Percentiles rank a stretch among this genome's conserved stretches.
phyloP scores from a whole-genome alignment of 92 coral and sea anemone species.

The Pocillopora meandrina region DNA sequence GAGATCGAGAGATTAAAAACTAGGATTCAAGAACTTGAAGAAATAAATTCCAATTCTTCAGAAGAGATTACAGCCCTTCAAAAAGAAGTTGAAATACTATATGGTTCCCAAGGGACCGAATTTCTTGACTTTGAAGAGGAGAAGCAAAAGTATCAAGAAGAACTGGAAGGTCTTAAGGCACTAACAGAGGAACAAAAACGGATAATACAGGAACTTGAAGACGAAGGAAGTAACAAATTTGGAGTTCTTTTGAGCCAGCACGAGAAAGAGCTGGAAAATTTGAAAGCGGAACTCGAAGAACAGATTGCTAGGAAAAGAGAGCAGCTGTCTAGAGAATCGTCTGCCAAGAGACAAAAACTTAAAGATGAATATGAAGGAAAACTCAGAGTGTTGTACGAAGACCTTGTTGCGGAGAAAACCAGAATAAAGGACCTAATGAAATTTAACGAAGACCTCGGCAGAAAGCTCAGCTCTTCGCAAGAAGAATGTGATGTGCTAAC shows the following conservation, averaged over 20 bases:
- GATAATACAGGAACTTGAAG: slow-evolving; percentile 71
- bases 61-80: slow-evolving; percentile 76
- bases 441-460: slow-evolving; percentile 66
- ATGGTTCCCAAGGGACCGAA: slow-evolving; percentile 10
- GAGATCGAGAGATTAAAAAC: slow-evolving; percentile 56
- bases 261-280: slow-evolving; percentile 78
- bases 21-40: slow-evolving; percentile 64
- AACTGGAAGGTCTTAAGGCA: slow-evolving; percentile 54
- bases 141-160: slow-evolving; percentile 46
- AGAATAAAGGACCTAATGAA: slow-evolving; percentile 67
- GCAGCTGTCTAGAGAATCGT: slow-evolving; percentile 85
- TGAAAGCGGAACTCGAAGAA: slow-evolving; percentile 87
- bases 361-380: slow-evolving; percentile 88
- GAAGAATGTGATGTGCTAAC: slow-evolving; percentile 57
- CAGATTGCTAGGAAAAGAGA: slow-evolving; percentile 87
- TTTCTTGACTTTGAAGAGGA: slow-evolving; percentile 44
- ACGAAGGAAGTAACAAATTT: slow-evolving; percentile 80
- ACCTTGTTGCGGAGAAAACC: slow-evolving; percentile 75
- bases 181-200: slow-evolving; percentile 57
- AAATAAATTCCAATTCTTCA: slow-evolving; percentile 47
- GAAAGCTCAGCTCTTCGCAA: slow-evolving; percentile 61
- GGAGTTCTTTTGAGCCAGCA: slow-evolving; percentile 89
- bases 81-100: slow-evolving; percentile 62
- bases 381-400: slow-evolving; percentile 80
- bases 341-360: slow-evolving; percentile 77